Percentiles rank a stretch among this genome's conserved stretches.
Conservation (phyloP, 2,113 vertebrate species). For the Semicossyphus pulcher region DNA sequence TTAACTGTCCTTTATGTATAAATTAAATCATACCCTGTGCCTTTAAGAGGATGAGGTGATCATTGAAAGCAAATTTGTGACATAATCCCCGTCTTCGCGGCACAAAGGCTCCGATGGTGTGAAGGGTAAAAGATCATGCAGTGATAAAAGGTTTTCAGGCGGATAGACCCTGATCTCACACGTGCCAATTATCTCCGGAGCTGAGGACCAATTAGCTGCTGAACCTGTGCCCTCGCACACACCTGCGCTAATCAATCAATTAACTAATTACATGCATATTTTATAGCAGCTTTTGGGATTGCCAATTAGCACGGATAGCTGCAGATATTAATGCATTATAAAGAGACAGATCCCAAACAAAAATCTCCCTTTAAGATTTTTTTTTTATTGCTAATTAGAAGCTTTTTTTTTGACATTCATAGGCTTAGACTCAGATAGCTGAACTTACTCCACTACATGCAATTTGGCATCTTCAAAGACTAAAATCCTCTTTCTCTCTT, state of each 20-base stretch:
- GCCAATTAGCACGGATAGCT: conserved; percentile 70
- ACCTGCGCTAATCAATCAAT: conserved; percentile 81
- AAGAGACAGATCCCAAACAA: conserved; percentile 43
- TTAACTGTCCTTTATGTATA: conserved; percentile 40
- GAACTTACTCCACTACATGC: conserved; percentile 47
- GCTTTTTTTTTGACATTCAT: conserved; percentile 41
- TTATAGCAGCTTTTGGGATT: conserved; percentile 68
- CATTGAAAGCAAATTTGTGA: conserved; percentile 35
- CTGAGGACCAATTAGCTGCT: conserved; percentile 78
- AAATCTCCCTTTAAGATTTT: conserved; percentile 26
- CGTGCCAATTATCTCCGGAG: conserved; percentile 74
- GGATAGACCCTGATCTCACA: conserved; percentile 68
- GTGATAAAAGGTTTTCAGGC: conserved; percentile 61
- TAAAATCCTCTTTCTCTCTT: conserved; percentile 48
- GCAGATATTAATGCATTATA: conserved; percentile 29
- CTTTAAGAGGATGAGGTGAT: conserved; percentile 25
- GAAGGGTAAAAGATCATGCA: conserved; percentile 54
- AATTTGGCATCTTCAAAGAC: conserved; percentile 64
- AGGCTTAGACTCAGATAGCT: conserved; percentile 32
- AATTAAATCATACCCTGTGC: conserved; percentile 15
- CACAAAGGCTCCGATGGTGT: conserved; percentile 31
- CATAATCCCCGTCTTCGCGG: conserved; percentile 13
- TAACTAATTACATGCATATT: conserved; percentile 80
- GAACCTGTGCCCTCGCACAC: conserved; percentile 63
- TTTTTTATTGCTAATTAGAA: conserved; percentile 52